Conservation (phyloP, 64 coral and sea anemone genomes). For the Trachythela sp. region DNA sequence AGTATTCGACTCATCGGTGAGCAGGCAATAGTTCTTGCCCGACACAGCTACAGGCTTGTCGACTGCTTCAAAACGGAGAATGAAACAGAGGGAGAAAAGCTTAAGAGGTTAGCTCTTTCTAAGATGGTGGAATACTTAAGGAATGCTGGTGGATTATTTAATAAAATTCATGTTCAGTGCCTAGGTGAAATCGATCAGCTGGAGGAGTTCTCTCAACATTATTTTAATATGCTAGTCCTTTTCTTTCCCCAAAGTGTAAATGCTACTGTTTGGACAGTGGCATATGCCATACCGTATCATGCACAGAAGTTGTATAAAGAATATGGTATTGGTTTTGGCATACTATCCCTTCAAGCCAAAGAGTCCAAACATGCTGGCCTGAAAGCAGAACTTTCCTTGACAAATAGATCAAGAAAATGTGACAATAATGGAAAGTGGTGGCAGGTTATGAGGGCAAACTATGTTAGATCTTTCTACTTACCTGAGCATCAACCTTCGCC, state of each 20-base stretch:
- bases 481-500: not conserved
- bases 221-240: not conserved
- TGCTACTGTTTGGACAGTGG: not conserved
- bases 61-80: not conserved
- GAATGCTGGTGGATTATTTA: not conserved
- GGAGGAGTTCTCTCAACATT: not conserved
- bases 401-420: not conserved
- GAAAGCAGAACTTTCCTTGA: not conserved
- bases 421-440: not conserved
- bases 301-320: not conserved
- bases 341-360: too few relatives aligned
- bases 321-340: not conserved
- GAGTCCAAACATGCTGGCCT: not conserved
- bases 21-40: too few relatives aligned
- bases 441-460: not conserved
- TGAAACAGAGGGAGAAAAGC: not conserved
- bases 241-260: not conserved
- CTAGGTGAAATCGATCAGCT: not conserved
- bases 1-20: too few relatives aligned
- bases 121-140: not conserved
- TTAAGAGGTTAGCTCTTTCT: not conserved
- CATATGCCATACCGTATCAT: not conserved
- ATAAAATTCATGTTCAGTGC: too few relatives aligned
- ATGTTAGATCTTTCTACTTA: not conserved
- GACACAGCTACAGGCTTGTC: too few relatives aligned